Percentiles rank a stretch among this genome's conserved stretches.
Conservation (phyloP, 2,888 invertebrate genomes). For the Caenorhabditis sp. region DNA sequence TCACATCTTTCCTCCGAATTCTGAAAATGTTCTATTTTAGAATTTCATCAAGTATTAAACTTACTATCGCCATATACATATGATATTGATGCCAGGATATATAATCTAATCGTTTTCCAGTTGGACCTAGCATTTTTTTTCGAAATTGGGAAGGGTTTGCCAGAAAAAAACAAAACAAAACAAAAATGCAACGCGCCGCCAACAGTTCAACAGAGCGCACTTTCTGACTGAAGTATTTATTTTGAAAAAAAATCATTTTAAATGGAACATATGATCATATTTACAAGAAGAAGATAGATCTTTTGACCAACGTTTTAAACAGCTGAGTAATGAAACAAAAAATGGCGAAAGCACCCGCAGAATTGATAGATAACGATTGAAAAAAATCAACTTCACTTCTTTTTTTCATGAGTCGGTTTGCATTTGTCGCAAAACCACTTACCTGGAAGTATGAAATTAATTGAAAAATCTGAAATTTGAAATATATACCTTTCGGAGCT, state of each 20-base stretch:
- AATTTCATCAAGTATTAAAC: no score
- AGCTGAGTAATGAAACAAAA: no score
- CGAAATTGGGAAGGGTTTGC: not conserved
- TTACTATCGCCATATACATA: slow-evolving; percentile 26
- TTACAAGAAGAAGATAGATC: no score
- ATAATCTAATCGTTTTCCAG: slow-evolving; percentile 35
- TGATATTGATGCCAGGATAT: slow-evolving; percentile 37
- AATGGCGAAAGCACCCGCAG: no score
- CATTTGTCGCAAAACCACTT: slow-evolving; percentile 74
- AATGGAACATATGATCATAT: no score
- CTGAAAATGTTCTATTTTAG: not conserved
- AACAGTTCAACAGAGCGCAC: no score
- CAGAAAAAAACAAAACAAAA: not conserved
- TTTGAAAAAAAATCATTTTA: no score
- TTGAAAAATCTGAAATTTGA: no score
- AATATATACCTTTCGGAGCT: slow-evolving; percentile 38
- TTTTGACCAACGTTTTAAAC: no score
- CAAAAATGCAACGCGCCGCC: not conserved
- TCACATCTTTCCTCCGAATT: slow-evolving; percentile 12
- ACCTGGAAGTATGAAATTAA: no score
- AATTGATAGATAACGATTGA: not conserved
- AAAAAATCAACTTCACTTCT: slow-evolving; percentile 7
- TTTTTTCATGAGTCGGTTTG: slow-evolving; percentile 73
- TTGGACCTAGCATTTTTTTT: slow-evolving; percentile 14
- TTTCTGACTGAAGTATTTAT: no score